A percentile compares a stretch with the other conserved stretches of the same genome.
Evolutionary conservation across 2,888 invertebrate genomes (phyloP).

Genomic region (Biston stratarius): DNA sequence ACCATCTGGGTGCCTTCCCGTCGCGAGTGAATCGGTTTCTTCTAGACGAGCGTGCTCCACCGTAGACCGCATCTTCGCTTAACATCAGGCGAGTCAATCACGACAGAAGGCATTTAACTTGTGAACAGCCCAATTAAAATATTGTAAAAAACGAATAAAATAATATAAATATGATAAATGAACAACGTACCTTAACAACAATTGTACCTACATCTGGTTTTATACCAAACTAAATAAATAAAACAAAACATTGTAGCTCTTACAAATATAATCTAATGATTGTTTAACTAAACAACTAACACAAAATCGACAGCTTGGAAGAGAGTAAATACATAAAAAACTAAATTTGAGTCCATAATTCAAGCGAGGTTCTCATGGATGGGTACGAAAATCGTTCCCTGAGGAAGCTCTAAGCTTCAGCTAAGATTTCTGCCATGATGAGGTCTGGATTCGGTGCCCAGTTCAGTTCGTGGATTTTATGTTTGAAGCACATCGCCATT

Average conservation of each 20-base stretch:
- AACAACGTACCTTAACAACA: too few relatives aligned
- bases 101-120: too few relatives aligned
- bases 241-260: constrained; percentile 7
- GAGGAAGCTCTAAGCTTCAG: constrained; percentile 15
- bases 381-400: not conserved
- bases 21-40: too few relatives aligned
- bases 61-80: too few relatives aligned
- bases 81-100: too few relatives aligned
- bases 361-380: not conserved
- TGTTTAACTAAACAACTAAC: not conserved
- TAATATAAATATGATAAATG: too few relatives aligned
- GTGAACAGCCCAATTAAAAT: too few relatives aligned
- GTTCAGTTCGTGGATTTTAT: constrained; percentile 37
- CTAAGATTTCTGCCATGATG: constrained; percentile 30
- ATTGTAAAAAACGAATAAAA: too few relatives aligned
- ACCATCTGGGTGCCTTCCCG: too few relatives aligned
- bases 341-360: constrained; percentile 1
- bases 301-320: constrained; percentile 24
- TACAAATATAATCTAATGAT: constrained; percentile 10
- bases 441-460: constrained; percentile 40
- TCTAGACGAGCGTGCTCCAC: too few relatives aligned
- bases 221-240: too few relatives aligned
- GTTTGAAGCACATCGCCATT: constrained; percentile 55
- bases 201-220: too few relatives aligned
- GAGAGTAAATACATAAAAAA: not conserved